Base-by-base conservation (phyloP, 2,888 invertebrate genomes). In the Lasioglossum oenotherae region DNA sequence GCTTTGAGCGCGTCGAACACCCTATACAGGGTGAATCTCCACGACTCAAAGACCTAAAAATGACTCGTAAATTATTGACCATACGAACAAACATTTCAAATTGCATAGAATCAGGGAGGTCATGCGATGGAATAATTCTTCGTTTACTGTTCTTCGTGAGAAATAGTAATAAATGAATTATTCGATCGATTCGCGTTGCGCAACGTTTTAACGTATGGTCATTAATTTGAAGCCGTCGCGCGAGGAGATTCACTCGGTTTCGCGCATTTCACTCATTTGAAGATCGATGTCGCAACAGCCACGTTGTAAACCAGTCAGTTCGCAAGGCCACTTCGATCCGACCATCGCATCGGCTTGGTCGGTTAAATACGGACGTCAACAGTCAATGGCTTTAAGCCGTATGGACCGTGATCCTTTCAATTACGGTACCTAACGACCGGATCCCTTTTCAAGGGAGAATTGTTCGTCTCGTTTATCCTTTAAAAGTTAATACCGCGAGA, bases 401-500 rank as follows among this genome's bases (percentile, higher is more conserved):
- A 14, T 49, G 71, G n/a, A 81, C 38, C 74, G 71, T 73, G 67
- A 60, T 64, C 31, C 14, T 79, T 82, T 82, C 71, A 79, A 80
- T 87, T 79, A 74, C 46, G 74, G 49, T 64, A 35, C 4, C 19
- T 27, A 77, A 74, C 49, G 27, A 64, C 35, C 46, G 64, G 23
- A 60, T 75, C 83, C 87, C 88, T 85, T 85, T 82, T 78, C 74
- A 87, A 87, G 88, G 85, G 87, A 76, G 23, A 35, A 67, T 14
- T 19, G 76, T 79, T 35, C 67, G 27, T 80, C 73, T 14, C 46
- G 31, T 23, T 31, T 8, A 2, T 44, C 44, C 35, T 12, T 27
- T 12, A 19, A 35, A 31, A 53, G 23, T 14, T n/a, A 4, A 23
- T 46, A 27, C 14, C 14, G 49, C 57, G 23, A 31, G 64, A 64